Percentiles rank a stretch among this genome's conserved stretches.
Conservation (phyloP, 2,888 invertebrate genomes). For the Laothoe populi region DNA sequence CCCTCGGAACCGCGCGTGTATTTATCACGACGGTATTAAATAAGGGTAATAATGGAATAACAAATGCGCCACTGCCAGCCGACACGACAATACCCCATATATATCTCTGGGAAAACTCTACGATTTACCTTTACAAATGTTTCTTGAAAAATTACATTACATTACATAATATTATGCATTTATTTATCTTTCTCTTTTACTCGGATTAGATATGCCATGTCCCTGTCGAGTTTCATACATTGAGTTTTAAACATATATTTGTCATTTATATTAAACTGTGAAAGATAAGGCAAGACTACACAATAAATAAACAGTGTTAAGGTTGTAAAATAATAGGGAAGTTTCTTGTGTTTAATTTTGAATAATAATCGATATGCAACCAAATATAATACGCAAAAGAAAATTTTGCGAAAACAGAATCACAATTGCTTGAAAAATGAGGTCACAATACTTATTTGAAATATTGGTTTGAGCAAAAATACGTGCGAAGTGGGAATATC, state of each 20-base stretch:
- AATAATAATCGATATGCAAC: too few relatives aligned
- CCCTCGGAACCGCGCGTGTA: conserved; percentile 55
- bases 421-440: too few relatives aligned
- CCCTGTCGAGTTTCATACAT: neutral
- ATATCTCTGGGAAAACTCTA: conserved; percentile 24
- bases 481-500: too few relatives aligned
- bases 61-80: conserved; percentile 63
- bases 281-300: too few relatives aligned
- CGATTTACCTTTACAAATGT: conserved; percentile 28
- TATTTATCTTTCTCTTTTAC: conserved; percentile 24
- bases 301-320: too few relatives aligned
- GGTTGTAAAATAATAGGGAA: too few relatives aligned
- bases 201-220: conserved; percentile 16
- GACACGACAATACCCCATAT: conserved; percentile 49
- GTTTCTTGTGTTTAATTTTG: too few relatives aligned
- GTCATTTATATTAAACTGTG: too few relatives aligned
- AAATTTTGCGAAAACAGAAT: too few relatives aligned
- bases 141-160: conserved; percentile 28
- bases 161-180: conserved; percentile 17
- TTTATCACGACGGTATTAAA: conserved; percentile 72
- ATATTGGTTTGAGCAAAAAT: too few relatives aligned
- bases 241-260: neutral
- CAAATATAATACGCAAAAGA: too few relatives aligned
- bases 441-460: too few relatives aligned
- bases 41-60: conserved; percentile 75